Base-by-base conservation (phyloP, 2,797 vertebrate species). In the Leptoclinus maculatus region DNA sequence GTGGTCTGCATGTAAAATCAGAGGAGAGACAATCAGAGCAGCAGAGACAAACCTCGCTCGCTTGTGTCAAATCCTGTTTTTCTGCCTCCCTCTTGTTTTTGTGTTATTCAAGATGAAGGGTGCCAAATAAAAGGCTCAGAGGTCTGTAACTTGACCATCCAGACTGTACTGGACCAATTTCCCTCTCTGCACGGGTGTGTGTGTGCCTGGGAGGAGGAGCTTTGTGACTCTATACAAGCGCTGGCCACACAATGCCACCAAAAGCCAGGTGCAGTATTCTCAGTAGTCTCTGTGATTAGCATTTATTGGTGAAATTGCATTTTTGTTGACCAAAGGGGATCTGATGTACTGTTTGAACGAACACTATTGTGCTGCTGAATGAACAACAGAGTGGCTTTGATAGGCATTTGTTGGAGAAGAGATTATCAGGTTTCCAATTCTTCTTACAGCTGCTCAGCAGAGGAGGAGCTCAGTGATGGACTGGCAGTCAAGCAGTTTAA, bases 91-190 rank as follows among this genome's bases (percentile, higher is more conserved):
- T 57, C 54, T 69, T 77, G 68, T 89, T 73, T 90, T 76, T 88
- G 53, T 88, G 76, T 79, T 66, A 84, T 87, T 79, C 75, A 82
- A 97, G 97, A 91, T 91, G 93, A 93, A 70, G 85, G 83, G 78
- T 97, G 96, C 89, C 93, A 93, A 85, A 91, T 95, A 85, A 95
- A 92, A 89, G 94, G 94, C 67, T 74, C 84, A 70, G 71, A 85
- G 70, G 83, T 43, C 63, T 98, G 97, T 93, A 96, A 96, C 74
- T 79, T 91, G 92, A 96, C 94, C 70, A 92, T 97, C 79, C 93
- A 93, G 63, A 87, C 86, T 23, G 89, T 96, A 72, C 66, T 94
- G 79, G 87, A 94, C 0, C 83, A 80, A 54, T 95, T 95, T 66
- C 93, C 94, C 21, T 91, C 91, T 14, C 91, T 96, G 89, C 93